Evolutionary conservation across 2,797 vertebrate species (phyloP).

Genomic region (Gymnopithys bicolor): DNA sequence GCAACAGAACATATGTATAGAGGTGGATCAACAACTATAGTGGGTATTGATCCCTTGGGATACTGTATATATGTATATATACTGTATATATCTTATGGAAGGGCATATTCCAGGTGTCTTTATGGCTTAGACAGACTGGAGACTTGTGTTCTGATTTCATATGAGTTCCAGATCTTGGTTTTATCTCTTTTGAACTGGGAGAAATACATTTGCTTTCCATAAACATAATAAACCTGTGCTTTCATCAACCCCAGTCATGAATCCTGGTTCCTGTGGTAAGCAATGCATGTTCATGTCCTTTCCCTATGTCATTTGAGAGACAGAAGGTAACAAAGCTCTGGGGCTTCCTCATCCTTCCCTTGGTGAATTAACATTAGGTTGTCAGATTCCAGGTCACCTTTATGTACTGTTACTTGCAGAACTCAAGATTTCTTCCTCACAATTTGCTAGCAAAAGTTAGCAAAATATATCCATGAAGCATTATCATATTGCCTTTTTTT

Average conservation of each 20-base stretch:
- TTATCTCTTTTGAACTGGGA: not conserved
- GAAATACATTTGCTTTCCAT: not conserved
- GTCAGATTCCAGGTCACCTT: not conserved
- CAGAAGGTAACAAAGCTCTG: not conserved
- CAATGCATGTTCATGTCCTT: not conserved
- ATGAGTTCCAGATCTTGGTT: not conserved
- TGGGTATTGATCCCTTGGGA: not conserved
- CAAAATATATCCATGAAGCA: not conserved
- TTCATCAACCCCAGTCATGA: not conserved
- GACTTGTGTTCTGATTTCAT: not conserved
- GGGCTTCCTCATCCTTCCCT: not conserved
- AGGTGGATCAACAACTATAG: rapidly evolving
- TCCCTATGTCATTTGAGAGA: not conserved
- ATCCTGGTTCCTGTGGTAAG: not conserved
- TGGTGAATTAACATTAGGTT: not conserved
- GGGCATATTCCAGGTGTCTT: not conserved
- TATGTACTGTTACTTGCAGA: not conserved
- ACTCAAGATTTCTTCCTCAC: not conserved
- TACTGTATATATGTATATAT: not conserved
- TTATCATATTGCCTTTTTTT: not conserved
- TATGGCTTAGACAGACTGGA: not conserved
- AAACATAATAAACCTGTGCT: rapidly evolving
- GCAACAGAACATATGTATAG: not conserved
- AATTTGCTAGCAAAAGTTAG: not conserved
- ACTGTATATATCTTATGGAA: not conserved